Evolutionary conservation across 2,797 vertebrate genomes (phyloP), one percentile per base, ranked within the genome.

Genomic region (Clangula hyemalis): DNA sequence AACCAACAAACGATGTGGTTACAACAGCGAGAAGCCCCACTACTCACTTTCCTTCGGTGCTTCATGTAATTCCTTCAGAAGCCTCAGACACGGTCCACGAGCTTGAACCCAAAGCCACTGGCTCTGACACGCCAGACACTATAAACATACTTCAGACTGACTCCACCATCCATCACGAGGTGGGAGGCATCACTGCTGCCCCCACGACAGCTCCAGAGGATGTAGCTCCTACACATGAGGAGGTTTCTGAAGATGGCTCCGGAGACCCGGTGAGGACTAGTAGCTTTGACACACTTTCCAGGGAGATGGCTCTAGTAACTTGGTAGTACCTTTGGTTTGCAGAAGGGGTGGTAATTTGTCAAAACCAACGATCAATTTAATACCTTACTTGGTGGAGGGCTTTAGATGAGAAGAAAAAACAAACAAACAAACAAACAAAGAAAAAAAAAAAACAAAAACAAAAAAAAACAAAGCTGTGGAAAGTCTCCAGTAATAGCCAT

Each of bases 261-360:
- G 98, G 97, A 75, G 97, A 97, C 69, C 94, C 64, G 96, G 98
- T 98, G 75, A 97, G 97, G 17, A 32, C 14, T 56, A 7, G 41
- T 3, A 61, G 22, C 34, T 92, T 54, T 65, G 60, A 57, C 25
- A 51, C 6, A 25, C 18, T 77, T 83, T 45, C 28, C 66, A 71
- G 68, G 80, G 76, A 51, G 51, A 21, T 85, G 30, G 57, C 49
- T 90, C 53, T 82, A 68, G 24, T 45, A 47, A 20, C 49, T 30
- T 4, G 60, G 30, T 53, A 57, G 6, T 24, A 49, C 57, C 32
- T 39, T 85, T 32, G 6, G 70, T 88, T 85, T 76, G 28, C 6
- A n/a, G 81, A 76, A 58, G 9, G 6, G 6, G 18, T 51, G 61
- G 22, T 62, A 39, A 84, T 64, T 86, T 83, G 41, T 61, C 20